A percentile compares a stretch with the other conserved stretches of the same genome.
Conservation (phyloP, 2,113 vertebrate species). For the Setophaga kirtlandii region DNA sequence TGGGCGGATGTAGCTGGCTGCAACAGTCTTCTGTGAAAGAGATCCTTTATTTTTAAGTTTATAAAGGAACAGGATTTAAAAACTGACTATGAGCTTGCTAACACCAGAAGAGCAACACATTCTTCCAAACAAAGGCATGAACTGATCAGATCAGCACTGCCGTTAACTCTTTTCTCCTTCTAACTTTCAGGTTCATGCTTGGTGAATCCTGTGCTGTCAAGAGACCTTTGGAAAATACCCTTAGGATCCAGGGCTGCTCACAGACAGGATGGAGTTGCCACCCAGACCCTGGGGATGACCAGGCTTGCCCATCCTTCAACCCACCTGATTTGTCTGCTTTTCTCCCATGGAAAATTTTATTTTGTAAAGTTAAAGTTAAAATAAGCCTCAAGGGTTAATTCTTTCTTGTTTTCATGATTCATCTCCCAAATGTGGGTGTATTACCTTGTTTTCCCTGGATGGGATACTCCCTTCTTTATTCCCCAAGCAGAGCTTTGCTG, state of each 20-base stretch:
- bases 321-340: background rate
- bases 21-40: background rate
- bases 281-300: background rate
- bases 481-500: background rate
- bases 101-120: background rate
- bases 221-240: background rate
- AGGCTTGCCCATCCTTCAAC: background rate
- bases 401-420: background rate
- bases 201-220: background rate
- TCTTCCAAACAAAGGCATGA: background rate
- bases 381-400: background rate
- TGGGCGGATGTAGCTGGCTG: slow-evolving; percentile 32
- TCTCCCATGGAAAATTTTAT: background rate
- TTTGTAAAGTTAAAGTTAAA: background rate
- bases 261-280: background rate
- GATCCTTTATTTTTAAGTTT: slow-evolving; percentile 36
- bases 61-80: background rate
- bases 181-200: background rate
- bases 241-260: background rate
- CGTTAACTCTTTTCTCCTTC: background rate
- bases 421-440: background rate
- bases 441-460: background rate
- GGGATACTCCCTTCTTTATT: background rate
- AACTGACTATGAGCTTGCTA: accelerated
- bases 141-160: background rate